Conservation (phyloP, 2,888 invertebrate species). For the Neoitamus cyanurus region DNA sequence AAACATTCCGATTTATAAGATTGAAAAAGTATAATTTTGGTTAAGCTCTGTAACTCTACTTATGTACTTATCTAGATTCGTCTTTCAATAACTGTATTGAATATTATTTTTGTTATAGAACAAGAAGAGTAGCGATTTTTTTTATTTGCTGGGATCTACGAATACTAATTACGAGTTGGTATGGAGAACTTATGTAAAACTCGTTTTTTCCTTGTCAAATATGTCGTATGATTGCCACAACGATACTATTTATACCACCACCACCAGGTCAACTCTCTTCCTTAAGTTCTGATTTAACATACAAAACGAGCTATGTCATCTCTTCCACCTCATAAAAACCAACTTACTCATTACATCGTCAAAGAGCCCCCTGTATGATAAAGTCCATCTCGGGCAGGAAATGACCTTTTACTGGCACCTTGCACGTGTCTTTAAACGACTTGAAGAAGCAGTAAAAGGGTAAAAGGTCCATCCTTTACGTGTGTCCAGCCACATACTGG, state of each 20-base stretch:
- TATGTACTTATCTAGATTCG: too few relatives aligned
- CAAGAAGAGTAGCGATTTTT: too few relatives aligned
- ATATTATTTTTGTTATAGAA: too few relatives aligned
- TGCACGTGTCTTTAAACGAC: conserved; percentile 24
- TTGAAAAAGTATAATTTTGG: too few relatives aligned
- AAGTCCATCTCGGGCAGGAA: conserved; percentile 9
- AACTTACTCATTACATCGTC: background rate
- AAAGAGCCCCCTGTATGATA: background rate
- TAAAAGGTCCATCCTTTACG: conserved; percentile 28
- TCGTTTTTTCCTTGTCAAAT: too few relatives aligned
- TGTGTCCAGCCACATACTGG: conserved; percentile 13
- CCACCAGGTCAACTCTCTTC: background rate
- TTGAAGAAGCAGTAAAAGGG: conserved; percentile 6
- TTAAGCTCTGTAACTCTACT: too few relatives aligned
- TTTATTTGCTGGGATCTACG: too few relatives aligned
- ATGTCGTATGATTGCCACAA: too few relatives aligned
- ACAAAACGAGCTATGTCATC: background rate
- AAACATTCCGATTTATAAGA: too few relatives aligned
- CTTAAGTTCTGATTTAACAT: background rate
- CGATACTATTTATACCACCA: background rate
- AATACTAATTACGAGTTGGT: too few relatives aligned
- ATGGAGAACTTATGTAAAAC: too few relatives aligned
- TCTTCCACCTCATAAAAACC: background rate
- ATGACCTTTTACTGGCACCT: conserved; percentile 34
- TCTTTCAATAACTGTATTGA: too few relatives aligned